phyloP scores from a whole-genome alignment of 2,113 vertebrate genomes.

The Piliocolobus tephrosceles region DNA sequence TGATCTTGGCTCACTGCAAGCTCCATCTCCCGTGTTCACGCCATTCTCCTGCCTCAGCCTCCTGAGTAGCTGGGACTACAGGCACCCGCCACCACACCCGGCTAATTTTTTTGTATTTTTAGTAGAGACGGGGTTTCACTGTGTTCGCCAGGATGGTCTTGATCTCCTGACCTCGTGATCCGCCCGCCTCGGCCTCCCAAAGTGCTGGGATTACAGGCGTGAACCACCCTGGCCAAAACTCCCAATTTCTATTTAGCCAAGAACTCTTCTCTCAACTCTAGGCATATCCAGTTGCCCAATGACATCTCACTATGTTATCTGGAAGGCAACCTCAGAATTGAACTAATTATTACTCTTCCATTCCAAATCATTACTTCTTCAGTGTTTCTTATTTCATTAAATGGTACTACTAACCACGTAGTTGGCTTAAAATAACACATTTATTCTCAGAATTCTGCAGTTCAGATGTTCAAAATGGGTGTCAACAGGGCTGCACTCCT shows the following conservation, averaged over 20 bases:
- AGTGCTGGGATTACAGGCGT: too few relatives aligned
- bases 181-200: too few relatives aligned
- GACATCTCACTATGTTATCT: not conserved
- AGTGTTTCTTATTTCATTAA: not conserved
- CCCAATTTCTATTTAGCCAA: not conserved
- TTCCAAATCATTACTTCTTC: not conserved
- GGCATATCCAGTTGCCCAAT: not conserved
- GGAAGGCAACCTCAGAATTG: not conserved
- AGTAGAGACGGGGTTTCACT: too few relatives aligned
- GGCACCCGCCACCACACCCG: too few relatives aligned
- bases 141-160: too few relatives aligned
- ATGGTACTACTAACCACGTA: not conserved
- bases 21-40: too few relatives aligned
- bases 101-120: too few relatives aligned
- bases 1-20: too few relatives aligned
- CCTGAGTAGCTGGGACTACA: too few relatives aligned
- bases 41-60: too few relatives aligned
- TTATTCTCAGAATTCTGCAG: not conserved
- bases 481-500: not conserved
- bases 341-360: not conserved
- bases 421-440: not conserved
- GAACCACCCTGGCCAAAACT: not conserved
- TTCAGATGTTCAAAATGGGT: not conserved
- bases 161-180: too few relatives aligned
- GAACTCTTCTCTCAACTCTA: not conserved